Evolutionary conservation across 92 coral and sea anemone genomes (phyloP).

Genomic region (Chrysogorgia sp.): DNA sequence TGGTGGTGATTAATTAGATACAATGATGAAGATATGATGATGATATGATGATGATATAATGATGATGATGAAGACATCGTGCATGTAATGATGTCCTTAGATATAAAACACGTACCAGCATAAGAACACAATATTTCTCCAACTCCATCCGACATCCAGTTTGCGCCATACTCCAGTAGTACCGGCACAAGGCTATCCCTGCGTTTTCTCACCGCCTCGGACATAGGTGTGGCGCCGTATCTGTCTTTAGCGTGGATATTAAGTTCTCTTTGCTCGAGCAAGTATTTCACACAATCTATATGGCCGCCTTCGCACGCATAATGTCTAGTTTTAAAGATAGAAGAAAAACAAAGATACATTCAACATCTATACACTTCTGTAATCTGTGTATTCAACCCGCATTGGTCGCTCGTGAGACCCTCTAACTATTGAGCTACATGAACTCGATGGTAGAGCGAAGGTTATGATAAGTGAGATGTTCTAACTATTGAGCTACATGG

Average conservation of each 20-base stretch:
- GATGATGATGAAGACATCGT: no score
- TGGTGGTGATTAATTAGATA: no score
- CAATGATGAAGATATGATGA: no score
- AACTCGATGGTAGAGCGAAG: no score
- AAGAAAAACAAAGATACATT: background rate
- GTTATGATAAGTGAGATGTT: no score
- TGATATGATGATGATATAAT: no score
- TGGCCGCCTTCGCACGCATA: conserved; percentile 75
- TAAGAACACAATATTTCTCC: conserved; percentile 79
- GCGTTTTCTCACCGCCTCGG: conserved; percentile 80
- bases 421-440: no score
- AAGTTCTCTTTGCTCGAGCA: conserved; percentile 82
- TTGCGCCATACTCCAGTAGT: conserved; percentile 86
- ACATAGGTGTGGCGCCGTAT: conserved; percentile 80
- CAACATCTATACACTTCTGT: background rate
- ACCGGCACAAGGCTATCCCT: conserved; percentile 80
- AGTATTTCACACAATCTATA: conserved; percentile 72
- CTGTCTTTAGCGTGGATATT: conserved; percentile 91
- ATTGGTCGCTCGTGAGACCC: no score
- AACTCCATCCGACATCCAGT: conserved; percentile 88
- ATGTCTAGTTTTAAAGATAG: conserved; percentile 54
- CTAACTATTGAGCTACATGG: no score
- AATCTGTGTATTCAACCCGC: background rate
- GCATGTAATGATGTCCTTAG: no score
- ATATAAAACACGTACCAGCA: conserved; percentile 68